A percentile compares a stretch with the other conserved stretches of the same genome.
Evolutionary conservation across 2,113 vertebrate species (phyloP).

Genomic region (Pithys albifrons): DNA sequence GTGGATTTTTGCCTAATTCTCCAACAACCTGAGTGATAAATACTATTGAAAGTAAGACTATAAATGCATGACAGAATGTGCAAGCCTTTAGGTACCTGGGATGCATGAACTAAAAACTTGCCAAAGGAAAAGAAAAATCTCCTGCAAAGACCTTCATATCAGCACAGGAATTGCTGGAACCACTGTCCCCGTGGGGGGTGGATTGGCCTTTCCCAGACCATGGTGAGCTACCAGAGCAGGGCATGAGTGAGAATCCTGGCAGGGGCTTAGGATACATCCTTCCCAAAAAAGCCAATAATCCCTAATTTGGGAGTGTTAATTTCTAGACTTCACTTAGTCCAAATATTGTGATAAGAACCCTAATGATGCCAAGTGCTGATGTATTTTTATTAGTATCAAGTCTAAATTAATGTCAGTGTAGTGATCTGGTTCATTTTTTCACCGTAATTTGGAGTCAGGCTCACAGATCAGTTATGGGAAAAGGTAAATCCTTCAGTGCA

Average conservation of each 20-base stretch:
- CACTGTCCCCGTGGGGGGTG: neutral
- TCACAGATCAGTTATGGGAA: neutral
- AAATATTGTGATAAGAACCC: neutral
- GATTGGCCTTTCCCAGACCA: neutral
- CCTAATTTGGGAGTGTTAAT: neutral
- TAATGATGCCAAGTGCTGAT: neutral
- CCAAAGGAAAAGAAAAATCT: neutral
- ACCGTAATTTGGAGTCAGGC: neutral
- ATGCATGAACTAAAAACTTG: neutral
- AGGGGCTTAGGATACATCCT: neutral
- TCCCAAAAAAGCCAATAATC: neutral
- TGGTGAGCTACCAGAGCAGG: neutral
- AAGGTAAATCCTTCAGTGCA: neutral
- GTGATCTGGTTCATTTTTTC: neutral
- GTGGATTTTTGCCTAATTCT: neutral
- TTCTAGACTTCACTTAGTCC: rapidly evolving
- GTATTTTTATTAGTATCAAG: neutral
- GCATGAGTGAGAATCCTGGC: too few relatives aligned
- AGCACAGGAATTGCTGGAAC: neutral
- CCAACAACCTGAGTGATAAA: neutral
- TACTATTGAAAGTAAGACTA: neutral
- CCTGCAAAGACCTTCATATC: neutral
- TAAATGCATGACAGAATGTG: neutral
- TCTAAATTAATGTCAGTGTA: neutral
- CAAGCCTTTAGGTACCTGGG: neutral